phyloP scores from a whole-genome alignment of 2,113 vertebrate species.

The Urocitellus parryii region DNA sequence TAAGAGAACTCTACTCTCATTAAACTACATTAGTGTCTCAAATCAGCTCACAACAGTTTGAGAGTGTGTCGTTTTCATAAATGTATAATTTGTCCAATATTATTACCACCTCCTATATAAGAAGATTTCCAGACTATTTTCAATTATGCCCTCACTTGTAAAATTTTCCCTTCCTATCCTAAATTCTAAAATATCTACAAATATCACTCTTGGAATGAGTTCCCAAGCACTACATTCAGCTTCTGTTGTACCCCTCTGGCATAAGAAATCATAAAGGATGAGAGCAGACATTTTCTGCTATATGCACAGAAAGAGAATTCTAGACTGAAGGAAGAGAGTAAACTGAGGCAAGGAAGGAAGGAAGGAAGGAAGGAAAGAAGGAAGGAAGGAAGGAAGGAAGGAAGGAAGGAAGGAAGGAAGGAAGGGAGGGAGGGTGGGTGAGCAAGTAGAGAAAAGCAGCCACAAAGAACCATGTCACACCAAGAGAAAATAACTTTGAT shows the following conservation, averaged over 20 bases:
- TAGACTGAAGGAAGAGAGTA: neutral
- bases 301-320: neutral
- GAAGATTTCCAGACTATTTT: conserved; percentile 52
- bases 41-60: conserved; percentile 38
- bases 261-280: neutral
- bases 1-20: neutral
- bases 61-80: conserved; percentile 36
- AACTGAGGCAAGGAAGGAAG: neutral
- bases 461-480: neutral
- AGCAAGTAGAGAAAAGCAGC: neutral
- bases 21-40: conserved; percentile 67
- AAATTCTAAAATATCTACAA: conserved; percentile 61
- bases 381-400: too few species aligned
- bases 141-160: conserved; percentile 28
- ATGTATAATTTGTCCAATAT: conserved; percentile 61
- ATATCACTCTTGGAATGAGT: neutral
- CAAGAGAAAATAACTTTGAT: neutral
- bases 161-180: neutral
- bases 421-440: too few species aligned
- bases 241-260: neutral
- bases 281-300: neutral
- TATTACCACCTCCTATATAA: conserved; percentile 52
- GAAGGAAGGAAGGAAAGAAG: neutral
- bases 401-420: neutral
- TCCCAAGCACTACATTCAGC: neutral